These are phyloP conservation scores for Alethe diademata DNA, from an alignment of 2,113 vertebrate genomes.

Conservation along the genomic window DNA sequence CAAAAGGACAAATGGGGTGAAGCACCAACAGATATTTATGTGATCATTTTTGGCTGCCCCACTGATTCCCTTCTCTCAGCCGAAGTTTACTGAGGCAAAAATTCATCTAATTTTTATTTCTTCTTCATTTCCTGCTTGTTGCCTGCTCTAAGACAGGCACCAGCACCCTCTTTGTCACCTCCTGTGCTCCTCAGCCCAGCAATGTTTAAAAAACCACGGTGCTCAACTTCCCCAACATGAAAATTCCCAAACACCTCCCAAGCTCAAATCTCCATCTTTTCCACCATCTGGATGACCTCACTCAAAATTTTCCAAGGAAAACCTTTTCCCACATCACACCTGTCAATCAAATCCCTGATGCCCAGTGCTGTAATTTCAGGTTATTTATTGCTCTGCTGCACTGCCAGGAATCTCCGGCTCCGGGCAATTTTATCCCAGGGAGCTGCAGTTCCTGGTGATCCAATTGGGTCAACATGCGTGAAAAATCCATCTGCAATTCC, in stretches of 20 bases:
- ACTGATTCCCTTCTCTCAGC: neutral
- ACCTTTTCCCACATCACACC: neutral
- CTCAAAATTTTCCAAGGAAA: neutral
- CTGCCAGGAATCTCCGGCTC: slow-evolving; percentile 29
- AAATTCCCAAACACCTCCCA: neutral
- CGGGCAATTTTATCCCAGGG: neutral
- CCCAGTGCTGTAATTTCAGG: neutral
- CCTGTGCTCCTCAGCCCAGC: neutral
- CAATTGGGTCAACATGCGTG: neutral
- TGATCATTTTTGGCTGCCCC: neutral
- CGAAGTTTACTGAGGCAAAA: neutral
- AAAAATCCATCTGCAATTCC: neutral
- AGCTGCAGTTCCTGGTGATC: neutral
- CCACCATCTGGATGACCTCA: neutral
- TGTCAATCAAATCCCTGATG: neutral
- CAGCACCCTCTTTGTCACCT: neutral
- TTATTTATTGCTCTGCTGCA: slow-evolving; percentile 48
- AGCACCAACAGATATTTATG: neutral
- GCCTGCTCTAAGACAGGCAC: neutral
- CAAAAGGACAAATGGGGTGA: neutral
- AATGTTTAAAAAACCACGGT: accelerated
- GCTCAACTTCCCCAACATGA: neutral
- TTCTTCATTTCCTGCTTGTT: neutral
- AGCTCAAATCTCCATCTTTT: neutral
- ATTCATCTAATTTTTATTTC: neutral